Base-by-base conservation (phyloP, 1,140 invertebrate species). In the Macrotrachela quadricornifera region DNA sequence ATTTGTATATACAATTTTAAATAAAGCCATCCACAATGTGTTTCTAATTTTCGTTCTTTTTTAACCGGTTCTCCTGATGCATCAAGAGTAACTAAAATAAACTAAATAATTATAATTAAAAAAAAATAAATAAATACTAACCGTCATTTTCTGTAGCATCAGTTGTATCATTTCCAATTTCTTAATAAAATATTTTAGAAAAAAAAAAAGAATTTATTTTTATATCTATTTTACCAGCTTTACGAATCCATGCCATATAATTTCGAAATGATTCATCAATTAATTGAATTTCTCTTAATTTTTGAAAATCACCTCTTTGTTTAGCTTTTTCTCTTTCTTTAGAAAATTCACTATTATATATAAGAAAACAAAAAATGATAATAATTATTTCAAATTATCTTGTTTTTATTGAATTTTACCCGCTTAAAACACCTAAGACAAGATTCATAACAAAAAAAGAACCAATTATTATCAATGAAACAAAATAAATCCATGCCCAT, bases 371-470 rank as follows among this genome's bases (percentile, higher is more conserved):
- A 30, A 30, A 2, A 30, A 30, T 30, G 21, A 30, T 4, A 30
- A 30, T 30, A 30, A 2, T 30, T 30, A 4, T 30, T 30, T 30
- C 8, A 30, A 4, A 4, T 30, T 40, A 52, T 38, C 9, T 6
- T 40, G 39, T 43, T 41, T 56, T 36, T 16, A 16, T 45, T 56
- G 48, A 56, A 17, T 15, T 56, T 12, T 43, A 18, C n/a, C 87
- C 94, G 66, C 87, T 95, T 62, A 99, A 78, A 59, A 99, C 94
- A 86, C 92, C 94, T 70, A 99, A 85, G 80, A 99, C 95, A 49
- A 99, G 78, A 72, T 99, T 99, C 81, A 99, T 92, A 55, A 99
- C 92, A 73, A 99, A 97, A 74, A 99, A 97, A 59, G 92, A 94
- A 50, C 92, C 94, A 55, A 99, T 78, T 57, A 99, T 96, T 58